Percentiles rank a stretch among this genome's conserved stretches.
Evolutionary conservation across 53 echinoderm and acorn worm species (phyloP).

Genomic region (Zoroaster sp.): DNA sequence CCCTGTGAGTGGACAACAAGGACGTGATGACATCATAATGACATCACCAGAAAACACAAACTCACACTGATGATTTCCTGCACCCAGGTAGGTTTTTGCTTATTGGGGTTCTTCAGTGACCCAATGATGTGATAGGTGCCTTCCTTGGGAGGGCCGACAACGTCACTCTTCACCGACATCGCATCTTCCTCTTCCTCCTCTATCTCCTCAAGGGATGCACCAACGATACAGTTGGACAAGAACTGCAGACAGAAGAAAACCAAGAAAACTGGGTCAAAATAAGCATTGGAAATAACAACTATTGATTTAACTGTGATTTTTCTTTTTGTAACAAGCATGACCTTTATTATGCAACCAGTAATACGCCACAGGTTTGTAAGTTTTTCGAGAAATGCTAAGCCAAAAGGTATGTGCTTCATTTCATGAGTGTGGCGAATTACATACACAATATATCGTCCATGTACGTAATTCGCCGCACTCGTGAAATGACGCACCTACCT

Average conservation of each 20-base stretch:
- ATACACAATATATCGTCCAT: too few species aligned
- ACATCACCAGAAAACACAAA: background rate
- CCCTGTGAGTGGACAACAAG: background rate
- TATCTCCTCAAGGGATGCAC: constrained; percentile 89
- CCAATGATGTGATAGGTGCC: constrained; percentile 95
- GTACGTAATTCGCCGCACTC: too few species aligned
- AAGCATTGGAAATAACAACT: too few species aligned
- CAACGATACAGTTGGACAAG: constrained; percentile 88
- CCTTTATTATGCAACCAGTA: too few species aligned
- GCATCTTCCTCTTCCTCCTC: constrained; percentile 94
- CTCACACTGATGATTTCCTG: constrained; percentile 88
- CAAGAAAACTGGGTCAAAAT: background rate
- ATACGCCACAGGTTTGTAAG: too few species aligned
- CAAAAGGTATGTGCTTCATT: too few species aligned
- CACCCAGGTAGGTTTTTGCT: constrained; percentile 92
- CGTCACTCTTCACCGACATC: constrained; percentile 86
- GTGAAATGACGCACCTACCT: too few species aligned
- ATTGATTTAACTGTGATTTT: too few species aligned
- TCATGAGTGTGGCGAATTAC: too few species aligned
- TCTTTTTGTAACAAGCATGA: too few species aligned
- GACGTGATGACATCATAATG: background rate
- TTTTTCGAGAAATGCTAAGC: too few species aligned
- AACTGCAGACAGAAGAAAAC: constrained; percentile 58
- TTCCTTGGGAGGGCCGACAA: constrained; percentile 81
- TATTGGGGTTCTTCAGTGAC: constrained; percentile 79